These are phyloP conservation scores for Cataglyphis hispanica DNA, from an alignment of 1,140 invertebrate genomes.

Conservation along the genomic window DNA sequence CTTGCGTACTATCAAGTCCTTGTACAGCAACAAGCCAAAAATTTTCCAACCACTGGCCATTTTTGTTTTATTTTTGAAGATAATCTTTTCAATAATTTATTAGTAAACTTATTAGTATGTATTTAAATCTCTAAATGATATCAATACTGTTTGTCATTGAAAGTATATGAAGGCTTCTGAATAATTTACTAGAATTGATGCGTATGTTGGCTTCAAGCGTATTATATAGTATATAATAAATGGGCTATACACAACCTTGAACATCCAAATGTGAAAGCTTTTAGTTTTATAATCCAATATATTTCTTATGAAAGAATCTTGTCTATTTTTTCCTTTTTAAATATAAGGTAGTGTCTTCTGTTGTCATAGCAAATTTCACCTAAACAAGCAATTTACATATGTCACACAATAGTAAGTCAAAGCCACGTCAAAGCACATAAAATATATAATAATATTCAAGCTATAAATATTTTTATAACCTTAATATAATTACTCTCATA, in stretches of 20 bases:
- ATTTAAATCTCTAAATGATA: neutral
- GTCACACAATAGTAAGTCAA: neutral
- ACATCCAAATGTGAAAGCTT: neutral
- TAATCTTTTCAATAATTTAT: neutral
- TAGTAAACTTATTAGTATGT: no score
- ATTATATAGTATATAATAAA: neutral
- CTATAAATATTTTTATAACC: neutral
- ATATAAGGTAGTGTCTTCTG: neutral
- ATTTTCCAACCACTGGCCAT: constrained; percentile 67
- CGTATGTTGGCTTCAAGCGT: constrained; percentile 19
- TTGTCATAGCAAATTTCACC: constrained; percentile 33
- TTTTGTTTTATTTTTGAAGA: constrained; percentile 19
- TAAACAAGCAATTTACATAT: constrained; percentile 28
- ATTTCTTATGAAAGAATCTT: neutral
- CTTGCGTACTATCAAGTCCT: constrained; percentile 81
- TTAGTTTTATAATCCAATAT: neutral
- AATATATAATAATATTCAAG: neutral
- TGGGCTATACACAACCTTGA: constrained; percentile 3
- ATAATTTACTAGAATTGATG: constrained; percentile 66
- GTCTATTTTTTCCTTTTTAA: neutral
- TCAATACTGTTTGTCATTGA: constrained; percentile 49
- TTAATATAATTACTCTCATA: neutral
- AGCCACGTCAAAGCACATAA: neutral
- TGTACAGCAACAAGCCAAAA: constrained; percentile 81
- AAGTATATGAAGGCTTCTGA: constrained; percentile 59